Evolutionary conservation across 1,140 invertebrate species (phyloP).

Genomic region (Teleogryllus occipitalis): DNA sequence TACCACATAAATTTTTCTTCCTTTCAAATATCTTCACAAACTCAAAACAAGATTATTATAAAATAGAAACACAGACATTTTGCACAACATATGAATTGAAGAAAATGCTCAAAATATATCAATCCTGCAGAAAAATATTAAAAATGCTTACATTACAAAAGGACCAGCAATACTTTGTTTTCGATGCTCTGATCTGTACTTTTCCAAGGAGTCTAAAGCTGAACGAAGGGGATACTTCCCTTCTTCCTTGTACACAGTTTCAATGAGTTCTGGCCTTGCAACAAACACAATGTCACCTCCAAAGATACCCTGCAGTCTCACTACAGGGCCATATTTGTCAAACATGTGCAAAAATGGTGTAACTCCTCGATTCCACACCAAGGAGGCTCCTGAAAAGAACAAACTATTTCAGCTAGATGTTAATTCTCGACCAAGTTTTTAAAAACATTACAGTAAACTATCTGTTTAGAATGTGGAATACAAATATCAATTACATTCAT

Average conservation of each 20-base stretch:
- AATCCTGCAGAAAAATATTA: not conserved
- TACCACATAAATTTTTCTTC: too few relatives aligned
- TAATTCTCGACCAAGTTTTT: too few relatives aligned
- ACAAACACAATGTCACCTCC: slow-evolving; percentile 49
- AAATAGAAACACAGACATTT: too few relatives aligned
- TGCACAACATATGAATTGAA: too few relatives aligned
- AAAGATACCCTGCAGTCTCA: slow-evolving; percentile 49
- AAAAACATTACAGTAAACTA: too few relatives aligned
- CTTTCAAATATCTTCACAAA: too few relatives aligned
- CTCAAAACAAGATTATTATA: too few relatives aligned
- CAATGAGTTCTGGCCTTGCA: slow-evolving; percentile 50
- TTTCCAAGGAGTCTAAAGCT: slow-evolving; percentile 49
- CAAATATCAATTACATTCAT: too few relatives aligned
- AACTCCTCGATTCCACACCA: slow-evolving; percentile 36
- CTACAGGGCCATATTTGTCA: slow-evolving; percentile 53
- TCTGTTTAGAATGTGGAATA: too few relatives aligned
- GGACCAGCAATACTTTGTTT: slow-evolving; percentile 44
- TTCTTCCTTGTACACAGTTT: slow-evolving; percentile 48
- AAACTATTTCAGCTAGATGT: too few relatives aligned
- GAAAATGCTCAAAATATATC: too few relatives aligned
- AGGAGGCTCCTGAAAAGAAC: slow-evolving; percentile 31
- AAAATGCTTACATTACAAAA: slow-evolving; percentile 43
- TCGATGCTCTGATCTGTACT: slow-evolving; percentile 46
- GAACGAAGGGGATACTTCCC: slow-evolving; percentile 47
- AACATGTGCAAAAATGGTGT: slow-evolving; percentile 44